These are phyloP conservation scores for Diloba caeruleocephala DNA, from an alignment of 2,888 invertebrate species.

Conservation along the genomic window DNA sequence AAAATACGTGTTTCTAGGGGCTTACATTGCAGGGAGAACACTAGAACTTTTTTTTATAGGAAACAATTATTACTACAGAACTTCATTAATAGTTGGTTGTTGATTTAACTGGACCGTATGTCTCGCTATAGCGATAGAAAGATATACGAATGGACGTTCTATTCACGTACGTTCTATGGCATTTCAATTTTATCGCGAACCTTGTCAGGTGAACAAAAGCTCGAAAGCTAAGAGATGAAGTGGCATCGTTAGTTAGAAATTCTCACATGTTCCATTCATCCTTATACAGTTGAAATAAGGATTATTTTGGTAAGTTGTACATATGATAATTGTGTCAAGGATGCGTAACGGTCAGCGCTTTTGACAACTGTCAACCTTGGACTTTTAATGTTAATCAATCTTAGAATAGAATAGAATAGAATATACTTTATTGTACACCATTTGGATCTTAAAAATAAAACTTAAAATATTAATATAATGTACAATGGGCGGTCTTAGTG, in stretches of 20 bases:
- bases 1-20: no score
- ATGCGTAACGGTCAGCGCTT: constrained; percentile 49
- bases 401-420: constrained; percentile 46
- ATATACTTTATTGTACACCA: constrained; percentile 39
- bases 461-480: no score
- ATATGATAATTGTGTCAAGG: constrained; percentile 69
- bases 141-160: constrained; percentile 73
- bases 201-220: constrained; percentile 82
- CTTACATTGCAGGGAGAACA: no score
- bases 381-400: constrained; percentile 44
- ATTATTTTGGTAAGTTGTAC: constrained; percentile 39
- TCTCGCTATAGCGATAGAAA: constrained; percentile 62
- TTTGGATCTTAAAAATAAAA: no score
- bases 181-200: constrained; percentile 84
- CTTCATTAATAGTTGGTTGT: constrained; percentile 9
- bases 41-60: no score
- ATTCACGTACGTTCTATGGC: constrained; percentile 74
- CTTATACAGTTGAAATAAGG: constrained; percentile 44
- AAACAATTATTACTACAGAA: no score
- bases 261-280: constrained; percentile 40
- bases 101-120: constrained; percentile 54
- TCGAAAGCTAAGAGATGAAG: constrained; percentile 75
- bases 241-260: constrained; percentile 73
- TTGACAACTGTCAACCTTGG: constrained; percentile 57
- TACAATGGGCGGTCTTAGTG: no score